Evolutionary conservation across 2,888 invertebrate species (phyloP), one percentile per base, ranked within the genome.

Genomic region (Folsomia manolachei): DNA sequence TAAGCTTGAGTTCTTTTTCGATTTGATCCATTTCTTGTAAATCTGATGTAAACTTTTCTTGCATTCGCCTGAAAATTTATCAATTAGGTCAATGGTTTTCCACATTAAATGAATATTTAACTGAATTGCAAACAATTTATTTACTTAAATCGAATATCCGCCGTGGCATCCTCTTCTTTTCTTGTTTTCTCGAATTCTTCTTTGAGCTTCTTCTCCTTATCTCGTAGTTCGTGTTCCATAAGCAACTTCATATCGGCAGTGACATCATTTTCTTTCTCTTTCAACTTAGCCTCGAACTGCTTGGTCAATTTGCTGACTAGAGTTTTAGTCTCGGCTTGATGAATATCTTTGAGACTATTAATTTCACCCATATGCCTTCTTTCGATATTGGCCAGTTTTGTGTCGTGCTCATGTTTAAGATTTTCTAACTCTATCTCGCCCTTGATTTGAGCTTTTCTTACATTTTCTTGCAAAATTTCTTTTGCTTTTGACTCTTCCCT

Each of bases 171-270:
- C 66, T 89, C 82, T 73, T 89, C 89, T 62, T 82, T 72, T 39
- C 78, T 69, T 27, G 71, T 71, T 72, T 78, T 78, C 26, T 87
- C 87, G 0, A 89, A 88, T 82, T 91, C 91, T 0, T 86, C 86
- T 78, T 90, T 90, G 82, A 91, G 85, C 72, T 89, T 87, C 80
- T 89, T 89, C 65, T 91, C 90, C 0, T 89, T 90, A 19, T 87
- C 84, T 82, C 93, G 92, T 69, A 93, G 91, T 84, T 93, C 92
- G 63, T 87, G 88, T 83, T 94, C 93, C 71, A 93, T 84, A 82
- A 93, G 92, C 66, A 86, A 86, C 82, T 89, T 88, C 82, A 89
- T 89, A 78, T 90, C 88, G 27, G 91, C 89, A 1, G 89, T 83
- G 81, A 93, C 89, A 79, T 88, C 87, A 71, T 86, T 85, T 83